These are phyloP conservation scores for Perognathus longimembris DNA, from an alignment of 2,113 vertebrate genomes.

Conservation along the genomic window DNA sequence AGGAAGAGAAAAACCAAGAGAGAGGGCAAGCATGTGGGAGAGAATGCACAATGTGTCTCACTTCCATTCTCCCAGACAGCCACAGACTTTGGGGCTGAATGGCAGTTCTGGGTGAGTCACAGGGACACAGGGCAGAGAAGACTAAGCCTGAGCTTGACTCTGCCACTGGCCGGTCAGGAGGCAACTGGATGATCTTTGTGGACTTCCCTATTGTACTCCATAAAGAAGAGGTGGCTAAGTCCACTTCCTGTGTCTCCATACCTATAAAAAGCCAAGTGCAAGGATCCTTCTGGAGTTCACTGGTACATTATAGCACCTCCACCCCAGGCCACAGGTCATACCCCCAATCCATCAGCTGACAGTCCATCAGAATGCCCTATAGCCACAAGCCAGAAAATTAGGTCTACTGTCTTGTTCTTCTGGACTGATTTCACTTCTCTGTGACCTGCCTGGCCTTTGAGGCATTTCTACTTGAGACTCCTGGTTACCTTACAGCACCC, in stretches of 20 bases:
- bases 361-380: background rate
- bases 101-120: background rate
- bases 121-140: background rate
- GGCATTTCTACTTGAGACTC: background rate
- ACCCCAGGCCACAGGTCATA: fast-evolving
- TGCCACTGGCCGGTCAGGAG: background rate
- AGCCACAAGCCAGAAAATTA: background rate
- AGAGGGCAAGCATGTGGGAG: conserved; percentile 63
- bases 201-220: background rate
- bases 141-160: background rate
- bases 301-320: fast-evolving
- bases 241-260: background rate
- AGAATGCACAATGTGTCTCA: conserved; percentile 5
- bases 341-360: background rate
- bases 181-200: fast-evolving
- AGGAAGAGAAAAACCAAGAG: conserved; percentile 74
- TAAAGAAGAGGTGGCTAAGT: background rate
- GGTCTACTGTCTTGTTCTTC: background rate
- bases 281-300: background rate
- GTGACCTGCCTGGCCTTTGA: background rate
- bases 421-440: background rate
- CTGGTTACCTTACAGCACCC: background rate
- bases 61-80: background rate
- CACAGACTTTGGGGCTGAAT: fast-evolving
- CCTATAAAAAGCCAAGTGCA: background rate